These are phyloP conservation scores for Caenorhabditis afra DNA, from an alignment of 2,888 invertebrate genomes.

Conservation along the genomic window DNA sequence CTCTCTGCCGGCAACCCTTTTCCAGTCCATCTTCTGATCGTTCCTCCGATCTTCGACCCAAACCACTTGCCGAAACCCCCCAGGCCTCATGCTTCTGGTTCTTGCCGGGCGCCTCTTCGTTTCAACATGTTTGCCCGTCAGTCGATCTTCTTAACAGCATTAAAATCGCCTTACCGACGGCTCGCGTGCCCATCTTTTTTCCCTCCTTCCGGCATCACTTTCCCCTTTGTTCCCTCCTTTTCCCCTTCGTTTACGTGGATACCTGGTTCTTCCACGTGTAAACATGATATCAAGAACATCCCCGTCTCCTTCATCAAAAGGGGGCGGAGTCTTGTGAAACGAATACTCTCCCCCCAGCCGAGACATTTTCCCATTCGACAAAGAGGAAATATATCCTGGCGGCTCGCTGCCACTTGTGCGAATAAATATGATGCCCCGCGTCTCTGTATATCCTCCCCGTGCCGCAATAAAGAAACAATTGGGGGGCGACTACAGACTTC, in stretches of 20 bases:
- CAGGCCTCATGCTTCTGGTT: too few species aligned
- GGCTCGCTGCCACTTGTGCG: background rate
- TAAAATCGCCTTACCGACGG: conserved; percentile 17
- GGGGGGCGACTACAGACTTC: conserved; percentile 4
- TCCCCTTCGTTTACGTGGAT: background rate
- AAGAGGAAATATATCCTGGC: background rate
- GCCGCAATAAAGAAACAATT: conserved; percentile 42
- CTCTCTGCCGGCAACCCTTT: too few species aligned
- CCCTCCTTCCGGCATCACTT: conserved; percentile 28
- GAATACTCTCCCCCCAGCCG: background rate
- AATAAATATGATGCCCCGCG: conserved; percentile 10
- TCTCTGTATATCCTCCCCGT: conserved; percentile 7
- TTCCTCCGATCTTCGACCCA: too few species aligned
- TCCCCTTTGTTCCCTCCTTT: conserved; percentile 10
- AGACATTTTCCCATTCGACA: conserved; percentile 12
- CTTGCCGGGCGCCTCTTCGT: background rate
- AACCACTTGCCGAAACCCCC: too few species aligned
- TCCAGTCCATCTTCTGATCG: too few species aligned
- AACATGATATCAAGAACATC: conserved; percentile 35
- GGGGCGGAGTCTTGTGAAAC: conserved; percentile 1
- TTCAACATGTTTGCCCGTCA: conserved; percentile 40
- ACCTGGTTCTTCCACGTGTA: conserved; percentile 14
- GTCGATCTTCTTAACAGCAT: conserved; percentile 20
- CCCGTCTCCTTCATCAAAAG: background rate
- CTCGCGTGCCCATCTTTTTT: conserved; percentile 4